Conservation (phyloP, 1,140 invertebrate genomes). For the Brachionus rubens region DNA sequence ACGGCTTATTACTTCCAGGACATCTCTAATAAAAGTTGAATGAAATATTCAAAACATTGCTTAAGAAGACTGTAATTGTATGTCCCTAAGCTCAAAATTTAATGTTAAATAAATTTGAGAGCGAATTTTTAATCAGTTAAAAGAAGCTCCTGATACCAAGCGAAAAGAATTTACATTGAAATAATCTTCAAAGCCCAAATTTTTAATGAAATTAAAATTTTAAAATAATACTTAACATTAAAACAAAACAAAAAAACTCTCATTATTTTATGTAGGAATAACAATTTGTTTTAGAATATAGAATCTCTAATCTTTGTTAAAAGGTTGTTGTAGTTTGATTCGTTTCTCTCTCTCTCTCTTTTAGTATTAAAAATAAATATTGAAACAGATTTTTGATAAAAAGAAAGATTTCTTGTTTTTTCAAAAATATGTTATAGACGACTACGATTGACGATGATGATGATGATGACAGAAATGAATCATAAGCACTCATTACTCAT, state of each 20-base stretch:
- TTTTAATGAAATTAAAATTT: not conserved
- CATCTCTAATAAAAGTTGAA: too few species aligned
- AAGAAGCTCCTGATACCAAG: too few species aligned
- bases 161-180: too few species aligned
- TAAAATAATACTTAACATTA: slow-evolving; percentile 7
- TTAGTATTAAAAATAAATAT: slow-evolving; percentile 1
- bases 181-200: not conserved
- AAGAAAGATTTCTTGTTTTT: not conserved
- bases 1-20: too few species aligned
- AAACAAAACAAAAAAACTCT: not conserved
- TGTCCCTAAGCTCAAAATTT: too few species aligned
- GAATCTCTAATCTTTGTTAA: not conserved
- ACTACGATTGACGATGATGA: slow-evolving; percentile 1
- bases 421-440: not conserved
- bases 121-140: too few species aligned
- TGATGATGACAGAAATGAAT: too few species aligned
- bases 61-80: too few species aligned
- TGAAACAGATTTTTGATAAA: slow-evolving; percentile 43
- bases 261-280: slow-evolving; percentile 6
- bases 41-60: too few species aligned
- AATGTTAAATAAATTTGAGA: too few species aligned
- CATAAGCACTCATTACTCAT: too few species aligned
- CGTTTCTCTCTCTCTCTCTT: not conserved
- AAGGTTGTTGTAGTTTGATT: not conserved
- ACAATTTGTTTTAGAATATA: too few species aligned